phyloP scores from a whole-genome alignment of 2,888 invertebrate genomes.

The Calephelis perditalis region DNA sequence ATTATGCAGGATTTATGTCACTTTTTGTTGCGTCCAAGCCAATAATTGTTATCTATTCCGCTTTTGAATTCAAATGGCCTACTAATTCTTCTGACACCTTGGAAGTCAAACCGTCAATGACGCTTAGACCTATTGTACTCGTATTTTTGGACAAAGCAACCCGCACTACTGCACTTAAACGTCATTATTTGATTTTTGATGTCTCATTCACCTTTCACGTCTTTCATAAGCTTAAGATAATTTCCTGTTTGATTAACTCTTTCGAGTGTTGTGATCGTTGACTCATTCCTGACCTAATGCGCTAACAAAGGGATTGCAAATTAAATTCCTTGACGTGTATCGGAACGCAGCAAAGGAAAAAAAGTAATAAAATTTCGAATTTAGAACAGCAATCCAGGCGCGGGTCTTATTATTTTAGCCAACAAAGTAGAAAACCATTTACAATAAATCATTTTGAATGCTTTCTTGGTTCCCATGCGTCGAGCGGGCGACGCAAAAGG shows the following conservation, averaged over 20 bases:
- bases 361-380: slow-evolving; percentile 69
- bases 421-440: slow-evolving; percentile 79
- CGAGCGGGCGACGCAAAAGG: slow-evolving; percentile 74
- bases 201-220: slow-evolving; percentile 60
- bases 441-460: slow-evolving; percentile 78
- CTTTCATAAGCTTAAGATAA: slow-evolving; percentile 39
- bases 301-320: slow-evolving; percentile 56
- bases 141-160: slow-evolving; percentile 63
- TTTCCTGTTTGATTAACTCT: slow-evolving; percentile 30
- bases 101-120: slow-evolving; percentile 65
- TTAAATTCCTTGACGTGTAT: slow-evolving; percentile 49
- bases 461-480: slow-evolving; percentile 74
- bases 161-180: slow-evolving; percentile 69
- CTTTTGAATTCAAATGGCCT: slow-evolving; percentile 66
- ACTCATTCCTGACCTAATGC: slow-evolving; percentile 46
- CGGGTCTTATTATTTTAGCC: slow-evolving; percentile 75
- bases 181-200: slow-evolving; percentile 64
- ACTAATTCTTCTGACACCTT: slow-evolving; percentile 76
- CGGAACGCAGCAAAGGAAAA: slow-evolving; percentile 55
- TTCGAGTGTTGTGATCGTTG: slow-evolving; percentile 39
- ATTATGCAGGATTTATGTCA: slow-evolving; percentile 78
- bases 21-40: slow-evolving; percentile 71
- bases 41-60: slow-evolving; percentile 76
- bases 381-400: slow-evolving; percentile 67
- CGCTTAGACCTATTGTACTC: slow-evolving; percentile 59